A percentile compares a stretch with the other conserved stretches of the same genome.
These are phyloP conservation scores for Distichodus sexfasciatus DNA, from an alignment of 2,797 vertebrate species.

Conservation along the genomic window DNA sequence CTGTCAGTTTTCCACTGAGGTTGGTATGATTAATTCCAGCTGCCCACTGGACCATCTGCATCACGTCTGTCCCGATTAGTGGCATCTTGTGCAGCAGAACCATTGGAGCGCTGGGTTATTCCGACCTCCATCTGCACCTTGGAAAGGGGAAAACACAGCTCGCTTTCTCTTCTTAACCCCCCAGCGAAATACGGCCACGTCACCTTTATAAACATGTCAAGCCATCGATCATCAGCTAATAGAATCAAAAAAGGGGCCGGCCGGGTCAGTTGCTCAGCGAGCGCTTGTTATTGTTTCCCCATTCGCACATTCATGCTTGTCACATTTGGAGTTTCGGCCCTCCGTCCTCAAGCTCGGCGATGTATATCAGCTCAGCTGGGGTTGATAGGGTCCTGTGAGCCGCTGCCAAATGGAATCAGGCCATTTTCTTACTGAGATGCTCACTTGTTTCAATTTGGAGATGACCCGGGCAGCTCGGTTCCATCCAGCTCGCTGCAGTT, in stretches of 20 bases:
- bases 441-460: constrained; percentile 13
- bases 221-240: neutral
- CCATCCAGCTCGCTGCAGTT: neutral
- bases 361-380: constrained; percentile 4
- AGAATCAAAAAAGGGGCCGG: neutral
- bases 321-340: constrained; percentile 8
- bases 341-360: neutral
- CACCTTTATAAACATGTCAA: constrained; percentile 21
- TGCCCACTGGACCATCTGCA: constrained; percentile 35
- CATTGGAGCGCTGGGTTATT: neutral
- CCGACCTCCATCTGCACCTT: neutral
- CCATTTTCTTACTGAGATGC: constrained; percentile 5
- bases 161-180: too few relatives aligned
- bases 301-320: constrained; percentile 4
- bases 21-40: constrained; percentile 24
- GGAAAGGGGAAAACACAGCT: constrained; percentile 17
- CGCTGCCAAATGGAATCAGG: constrained; percentile 7
- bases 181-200: neutral
- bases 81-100: constrained; percentile 9
- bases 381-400: neutral
- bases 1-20: neutral
- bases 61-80: constrained; percentile 28
- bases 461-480: constrained; percentile 9
- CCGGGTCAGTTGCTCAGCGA: neutral
- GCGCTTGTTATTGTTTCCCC: neutral